Conservation (phyloP, 2,888 invertebrate species). For the Elysia crispata region DNA sequence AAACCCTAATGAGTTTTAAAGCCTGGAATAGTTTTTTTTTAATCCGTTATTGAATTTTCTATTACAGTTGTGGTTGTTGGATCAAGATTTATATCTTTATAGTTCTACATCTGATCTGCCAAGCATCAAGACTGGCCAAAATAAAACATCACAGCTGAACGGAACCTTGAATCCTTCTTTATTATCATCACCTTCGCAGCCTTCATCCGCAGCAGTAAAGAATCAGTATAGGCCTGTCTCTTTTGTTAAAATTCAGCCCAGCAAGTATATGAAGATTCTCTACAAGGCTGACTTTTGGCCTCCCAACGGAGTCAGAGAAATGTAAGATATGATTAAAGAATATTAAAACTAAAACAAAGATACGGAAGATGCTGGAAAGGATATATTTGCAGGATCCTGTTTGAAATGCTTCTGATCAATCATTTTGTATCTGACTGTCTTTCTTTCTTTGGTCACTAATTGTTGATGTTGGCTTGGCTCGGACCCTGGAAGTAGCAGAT, state of each 20-base stretch:
- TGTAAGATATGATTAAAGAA: not conserved
- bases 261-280: conserved; percentile 45
- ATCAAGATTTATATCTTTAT: conserved; percentile 56
- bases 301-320: conserved; percentile 9
- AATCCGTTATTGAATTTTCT: not conserved
- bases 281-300: conserved; percentile 47
- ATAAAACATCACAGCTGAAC: too few relatives aligned
- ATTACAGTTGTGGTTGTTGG: conserved; percentile 61
- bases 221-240: not conserved
- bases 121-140: too few relatives aligned
- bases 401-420: too few relatives aligned
- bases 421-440: too few relatives aligned
- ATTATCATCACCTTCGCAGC: not conserved
- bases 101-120: conserved; percentile 2
- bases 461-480: too few relatives aligned
- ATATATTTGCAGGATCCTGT: too few relatives aligned
- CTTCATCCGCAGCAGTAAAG: not conserved
- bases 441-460: too few relatives aligned
- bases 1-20: too few relatives aligned
- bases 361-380: too few relatives aligned
- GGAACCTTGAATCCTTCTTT: not conserved
- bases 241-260: conserved; percentile 12
- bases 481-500: too few relatives aligned
- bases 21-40: not conserved
- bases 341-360: too few relatives aligned